phyloP scores from a whole-genome alignment of 2,888 invertebrate species.

The Tromatobia lineatoria region DNA sequence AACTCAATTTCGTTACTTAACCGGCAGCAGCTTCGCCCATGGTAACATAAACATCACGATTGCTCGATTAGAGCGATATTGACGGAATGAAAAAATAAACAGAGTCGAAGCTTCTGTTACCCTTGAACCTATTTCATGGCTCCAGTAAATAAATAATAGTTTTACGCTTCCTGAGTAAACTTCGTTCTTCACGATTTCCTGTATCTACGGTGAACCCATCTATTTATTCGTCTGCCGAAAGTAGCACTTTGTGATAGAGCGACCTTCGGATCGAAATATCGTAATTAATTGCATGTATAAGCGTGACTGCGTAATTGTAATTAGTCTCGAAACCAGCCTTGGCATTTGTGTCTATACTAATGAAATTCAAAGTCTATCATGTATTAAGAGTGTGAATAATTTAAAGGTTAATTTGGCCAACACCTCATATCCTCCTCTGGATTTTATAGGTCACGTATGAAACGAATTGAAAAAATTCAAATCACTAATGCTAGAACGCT shows the following conservation, averaged over 20 bases:
- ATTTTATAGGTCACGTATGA: too few relatives aligned
- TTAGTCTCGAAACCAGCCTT: not conserved
- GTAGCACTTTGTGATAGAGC: too few relatives aligned
- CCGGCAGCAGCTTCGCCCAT: not conserved
- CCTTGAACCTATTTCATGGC: slow-evolving; percentile 34
- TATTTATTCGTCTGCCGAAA: slow-evolving; percentile 3
- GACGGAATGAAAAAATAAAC: slow-evolving; percentile 27
- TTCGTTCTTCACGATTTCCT: slow-evolving; percentile 28
- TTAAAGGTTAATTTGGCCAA: not conserved
- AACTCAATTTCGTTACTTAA: slow-evolving; percentile 41
- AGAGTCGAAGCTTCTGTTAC: slow-evolving; percentile 34
- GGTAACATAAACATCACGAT: slow-evolving; percentile 34
- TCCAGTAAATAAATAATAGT: not conserved
- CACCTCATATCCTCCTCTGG: not conserved
- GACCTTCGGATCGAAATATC: not conserved
- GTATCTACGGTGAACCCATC: not conserved
- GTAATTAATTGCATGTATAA: not conserved
- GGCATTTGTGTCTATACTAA: not conserved
- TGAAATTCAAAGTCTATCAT: slow-evolving; percentile 2
- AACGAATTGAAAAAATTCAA: too few relatives aligned
- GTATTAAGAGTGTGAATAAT: not conserved
- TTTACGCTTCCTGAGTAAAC: slow-evolving; percentile 12
- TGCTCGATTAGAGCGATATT: slow-evolving; percentile 5
- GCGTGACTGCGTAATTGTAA: not conserved
- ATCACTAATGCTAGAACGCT: too few relatives aligned